Conservation (phyloP, 2,113 vertebrate species). For the Ailuropoda melanoleuca region DNA sequence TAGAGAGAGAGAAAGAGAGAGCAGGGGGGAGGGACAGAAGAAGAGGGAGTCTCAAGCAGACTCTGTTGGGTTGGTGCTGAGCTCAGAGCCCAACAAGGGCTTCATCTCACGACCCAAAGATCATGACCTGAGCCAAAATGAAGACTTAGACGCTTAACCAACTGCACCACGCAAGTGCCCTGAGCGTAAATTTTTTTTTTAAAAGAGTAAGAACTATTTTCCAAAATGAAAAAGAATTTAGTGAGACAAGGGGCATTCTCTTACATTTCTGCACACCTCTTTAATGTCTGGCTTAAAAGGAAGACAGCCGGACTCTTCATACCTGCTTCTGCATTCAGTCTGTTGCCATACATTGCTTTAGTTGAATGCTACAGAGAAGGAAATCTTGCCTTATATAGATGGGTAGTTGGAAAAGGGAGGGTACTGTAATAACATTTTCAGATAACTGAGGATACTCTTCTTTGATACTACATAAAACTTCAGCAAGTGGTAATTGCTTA, state of each 20-base stretch:
- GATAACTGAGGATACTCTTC: background rate
- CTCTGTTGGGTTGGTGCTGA: background rate
- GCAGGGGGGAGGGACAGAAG: background rate
- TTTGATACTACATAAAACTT: background rate
- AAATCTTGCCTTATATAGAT: background rate
- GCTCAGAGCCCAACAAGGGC: background rate
- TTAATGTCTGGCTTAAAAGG: background rate
- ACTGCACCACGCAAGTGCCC: background rate
- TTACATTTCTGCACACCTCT: background rate
- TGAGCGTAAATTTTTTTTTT: constrained; percentile 5
- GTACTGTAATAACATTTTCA: background rate
- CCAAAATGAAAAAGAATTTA: background rate
- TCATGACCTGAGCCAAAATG: background rate
- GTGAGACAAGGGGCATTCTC: background rate
- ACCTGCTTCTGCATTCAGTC: background rate
- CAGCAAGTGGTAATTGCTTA: background rate
- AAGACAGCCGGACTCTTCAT: background rate
- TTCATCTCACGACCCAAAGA: background rate
- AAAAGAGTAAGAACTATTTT: background rate
- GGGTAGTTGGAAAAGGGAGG: background rate
- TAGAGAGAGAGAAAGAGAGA: background rate
- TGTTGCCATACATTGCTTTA: background rate
- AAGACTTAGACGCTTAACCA: background rate
- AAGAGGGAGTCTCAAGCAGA: background rate
- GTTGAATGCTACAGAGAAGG: background rate